Conservation (phyloP, 2,888 invertebrate species). For the Drosophila quinaria region DNA sequence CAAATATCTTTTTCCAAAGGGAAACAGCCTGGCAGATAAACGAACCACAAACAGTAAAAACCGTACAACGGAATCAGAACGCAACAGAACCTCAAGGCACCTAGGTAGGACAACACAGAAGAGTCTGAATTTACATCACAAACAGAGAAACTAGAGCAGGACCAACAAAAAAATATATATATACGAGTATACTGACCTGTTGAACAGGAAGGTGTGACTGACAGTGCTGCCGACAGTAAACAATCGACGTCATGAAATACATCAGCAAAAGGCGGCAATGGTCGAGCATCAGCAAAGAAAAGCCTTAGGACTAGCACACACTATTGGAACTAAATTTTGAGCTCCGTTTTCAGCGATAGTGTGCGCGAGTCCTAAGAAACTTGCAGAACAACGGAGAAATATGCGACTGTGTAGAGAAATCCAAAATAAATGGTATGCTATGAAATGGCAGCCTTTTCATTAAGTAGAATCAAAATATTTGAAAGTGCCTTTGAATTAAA, state of each 20-base stretch:
- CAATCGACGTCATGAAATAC: constrained; percentile 67
- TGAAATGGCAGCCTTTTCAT: no score
- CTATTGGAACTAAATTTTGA: no score
- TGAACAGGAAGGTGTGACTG: constrained; percentile 8
- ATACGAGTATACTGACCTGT: constrained; percentile 2
- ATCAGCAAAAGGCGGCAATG: constrained; percentile 32
- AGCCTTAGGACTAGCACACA: constrained; percentile 5
- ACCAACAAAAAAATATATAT: constrained; percentile 1
- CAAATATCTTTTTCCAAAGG: constrained; percentile 27
- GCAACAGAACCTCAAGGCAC: constrained; percentile 42
- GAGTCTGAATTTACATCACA: constrained; percentile 12
- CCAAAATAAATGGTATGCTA: neutral
- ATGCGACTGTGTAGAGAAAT: neutral
- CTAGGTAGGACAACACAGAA: constrained; percentile 18
- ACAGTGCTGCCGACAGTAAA: constrained; percentile 46
- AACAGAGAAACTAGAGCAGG: constrained; percentile 31
- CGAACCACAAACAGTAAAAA: constrained; percentile 24
- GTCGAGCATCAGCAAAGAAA: constrained; percentile 18
- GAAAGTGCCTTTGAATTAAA: no score
- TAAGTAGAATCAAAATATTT: neutral
- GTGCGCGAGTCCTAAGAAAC: constrained; percentile 2
- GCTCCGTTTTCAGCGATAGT: no score
- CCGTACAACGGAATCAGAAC: constrained; percentile 24
- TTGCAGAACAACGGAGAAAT: neutral
- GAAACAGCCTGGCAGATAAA: constrained; percentile 43